Evolutionary conservation across 2,888 invertebrate genomes (phyloP).

Genomic region (Sinopyrophorus schimmeli): DNA sequence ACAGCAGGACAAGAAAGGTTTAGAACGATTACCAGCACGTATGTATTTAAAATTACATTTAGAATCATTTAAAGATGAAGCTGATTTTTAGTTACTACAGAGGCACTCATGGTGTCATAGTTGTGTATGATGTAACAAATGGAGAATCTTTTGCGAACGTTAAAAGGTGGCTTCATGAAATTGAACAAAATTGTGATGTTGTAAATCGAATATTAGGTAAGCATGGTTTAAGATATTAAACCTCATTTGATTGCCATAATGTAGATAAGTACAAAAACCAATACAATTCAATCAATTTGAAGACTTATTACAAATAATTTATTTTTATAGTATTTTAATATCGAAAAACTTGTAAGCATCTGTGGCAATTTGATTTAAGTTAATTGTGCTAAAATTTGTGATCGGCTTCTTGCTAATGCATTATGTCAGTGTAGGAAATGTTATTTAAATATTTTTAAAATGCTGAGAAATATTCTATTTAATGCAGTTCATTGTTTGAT

Average conservation of each 20-base stretch:
- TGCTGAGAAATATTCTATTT: too few species aligned
- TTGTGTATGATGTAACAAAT: conserved; percentile 98
- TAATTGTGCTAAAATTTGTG: too few species aligned
- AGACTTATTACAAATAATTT: too few species aligned
- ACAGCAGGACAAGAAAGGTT: conserved; percentile 97
- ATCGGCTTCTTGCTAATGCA: too few species aligned
- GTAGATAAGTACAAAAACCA: too few species aligned
- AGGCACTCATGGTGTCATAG: conserved; percentile 99
- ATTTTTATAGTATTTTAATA: too few species aligned
- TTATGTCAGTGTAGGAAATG: too few species aligned
- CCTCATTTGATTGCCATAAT: neutral
- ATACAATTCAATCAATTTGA: too few species aligned
- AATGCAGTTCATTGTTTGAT: too few species aligned
- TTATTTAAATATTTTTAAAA: too few species aligned
- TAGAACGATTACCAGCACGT: conserved; percentile 98
- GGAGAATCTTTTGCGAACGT: conserved; percentile 99
- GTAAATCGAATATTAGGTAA: conserved; percentile 96
- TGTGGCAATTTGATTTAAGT: too few species aligned
- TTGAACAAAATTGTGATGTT: conserved; percentile 99
- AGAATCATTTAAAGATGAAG: neutral
- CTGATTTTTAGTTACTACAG: conserved; percentile 78
- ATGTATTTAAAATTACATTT: conserved; percentile 40
- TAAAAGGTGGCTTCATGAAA: conserved; percentile 98
- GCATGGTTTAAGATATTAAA: conserved; percentile 37
- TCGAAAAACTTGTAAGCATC: too few species aligned